Evolutionary conservation across 2,113 vertebrate species (phyloP).

Genomic region (Platysternon megacephalum): DNA sequence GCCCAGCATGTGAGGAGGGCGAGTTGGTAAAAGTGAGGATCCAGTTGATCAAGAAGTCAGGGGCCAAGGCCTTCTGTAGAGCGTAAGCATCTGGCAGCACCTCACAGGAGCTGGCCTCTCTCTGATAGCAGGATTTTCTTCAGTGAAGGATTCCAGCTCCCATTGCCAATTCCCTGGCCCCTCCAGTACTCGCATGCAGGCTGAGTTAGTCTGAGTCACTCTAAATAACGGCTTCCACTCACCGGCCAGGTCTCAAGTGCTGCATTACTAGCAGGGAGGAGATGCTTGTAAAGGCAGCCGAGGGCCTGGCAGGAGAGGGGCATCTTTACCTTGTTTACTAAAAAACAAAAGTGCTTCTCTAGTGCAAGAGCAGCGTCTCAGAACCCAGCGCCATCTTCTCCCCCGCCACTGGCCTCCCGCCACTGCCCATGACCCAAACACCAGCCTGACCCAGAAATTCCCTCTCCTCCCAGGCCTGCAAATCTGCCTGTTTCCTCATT

Average conservation of each 20-base stretch:
- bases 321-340: not conserved
- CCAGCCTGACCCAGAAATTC: too few relatives aligned
- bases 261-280: too few relatives aligned
- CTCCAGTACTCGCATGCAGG: not conserved
- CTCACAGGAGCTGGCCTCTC: not conserved
- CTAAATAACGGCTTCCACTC: not conserved
- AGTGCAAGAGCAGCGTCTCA: not conserved
- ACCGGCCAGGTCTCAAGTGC: not conserved
- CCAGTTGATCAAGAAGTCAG: not conserved
- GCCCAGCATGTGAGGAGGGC: not conserved
- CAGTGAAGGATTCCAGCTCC: not conserved
- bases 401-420: too few relatives aligned
- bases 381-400: not conserved
- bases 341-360: not conserved
- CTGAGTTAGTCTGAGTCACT: not conserved
- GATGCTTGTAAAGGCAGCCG: not conserved
- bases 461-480: too few relatives aligned
- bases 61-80: not conserved
- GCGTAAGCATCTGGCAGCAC: not conserved
- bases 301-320: not conserved
- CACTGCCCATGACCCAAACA: too few relatives aligned
- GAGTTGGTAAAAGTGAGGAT: not conserved
- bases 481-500: too few relatives aligned
- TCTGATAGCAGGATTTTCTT: not conserved
- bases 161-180: too few relatives aligned